Base-by-base conservation (phyloP, 2,888 invertebrate species). In the Polydrusus cervinus region DNA sequence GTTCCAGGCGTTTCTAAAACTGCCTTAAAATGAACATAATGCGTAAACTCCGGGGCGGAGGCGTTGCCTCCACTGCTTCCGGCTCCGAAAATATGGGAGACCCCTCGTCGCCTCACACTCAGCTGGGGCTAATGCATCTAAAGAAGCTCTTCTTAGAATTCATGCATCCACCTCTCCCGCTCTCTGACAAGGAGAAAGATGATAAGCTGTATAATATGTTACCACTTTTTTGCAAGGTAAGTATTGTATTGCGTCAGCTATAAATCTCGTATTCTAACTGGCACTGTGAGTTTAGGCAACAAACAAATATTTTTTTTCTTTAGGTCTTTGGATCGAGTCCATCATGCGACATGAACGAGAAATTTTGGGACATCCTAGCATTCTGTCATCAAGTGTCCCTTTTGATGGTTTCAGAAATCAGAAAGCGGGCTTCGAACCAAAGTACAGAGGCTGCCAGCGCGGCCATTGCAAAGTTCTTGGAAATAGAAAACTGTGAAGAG, bases 161-260 rank as follows among this genome's bases (percentile, higher is more conserved):
- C 85, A 94, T 95, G 43, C 97, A 98, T 88, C 96, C 97, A 47
- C 90, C 94, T 45, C 93, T 95, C 81, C 92, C 94, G 3, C 89
- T 96, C 13, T 90, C 92, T 51, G 95, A 96, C 78, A 89, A 91
- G 70, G 96, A 97, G 86, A 92, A 94, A 84, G 97, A 98, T 88
- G 95, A 95, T 84, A 97, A 97, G 87, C 90, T 99, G 13, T 98
- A 98, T 88, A 97, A 97, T 87, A 97, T 99, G 97, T 90, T 99
- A 85, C 99, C 99, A 70, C 90, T 99, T 47, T 99, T 99, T 89
- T 98, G 97, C 89, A 98, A 98, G 92, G 97, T 97, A 89, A 83
- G 83, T 76, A 25, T n/a, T n/a, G n/a, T n/a, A n/a, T n/a, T n/a
- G n/a, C n/a, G n/a, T n/a, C n/a, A n/a, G n/a, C n/a, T n/a, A n/a